Conservation (phyloP, 2,797 vertebrate species). For the Phoeniculus purpureus region DNA sequence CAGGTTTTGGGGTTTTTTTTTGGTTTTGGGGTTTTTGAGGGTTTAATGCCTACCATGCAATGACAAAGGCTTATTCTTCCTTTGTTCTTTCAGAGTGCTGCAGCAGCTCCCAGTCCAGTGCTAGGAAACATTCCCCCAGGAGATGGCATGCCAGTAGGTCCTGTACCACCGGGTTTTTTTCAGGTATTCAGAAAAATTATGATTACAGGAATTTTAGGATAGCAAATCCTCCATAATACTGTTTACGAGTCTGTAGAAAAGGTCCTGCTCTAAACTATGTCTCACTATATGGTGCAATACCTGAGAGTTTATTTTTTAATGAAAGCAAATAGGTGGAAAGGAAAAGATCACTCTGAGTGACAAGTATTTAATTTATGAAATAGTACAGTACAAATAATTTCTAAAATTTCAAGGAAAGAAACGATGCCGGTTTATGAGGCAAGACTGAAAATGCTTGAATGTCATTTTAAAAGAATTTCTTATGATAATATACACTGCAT, state of each 20-base stretch:
- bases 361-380: background rate
- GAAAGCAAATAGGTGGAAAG: background rate
- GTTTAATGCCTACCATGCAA: constrained; percentile 78
- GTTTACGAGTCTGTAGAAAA: constrained; percentile 52
- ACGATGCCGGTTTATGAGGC: background rate
- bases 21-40: background rate
- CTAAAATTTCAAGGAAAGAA: background rate
- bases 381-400: background rate
- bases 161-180: constrained; percentile 96
- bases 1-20: constrained; percentile 32
- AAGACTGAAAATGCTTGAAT: background rate
- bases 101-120: constrained; percentile 93
- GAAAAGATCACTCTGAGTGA: background rate
- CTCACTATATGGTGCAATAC: constrained; percentile 21
- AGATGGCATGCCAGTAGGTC: constrained; percentile 97
- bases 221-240: constrained; percentile 47
- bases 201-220: constrained; percentile 70
- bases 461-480: background rate
- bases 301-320: background rate
- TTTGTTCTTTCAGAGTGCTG: constrained; percentile 91
- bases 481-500: background rate
- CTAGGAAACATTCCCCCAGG: constrained; percentile 95
- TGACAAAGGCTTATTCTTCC: constrained; percentile 81
- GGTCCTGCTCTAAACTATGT: constrained; percentile 44
- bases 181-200: constrained; percentile 87